Evolutionary conservation across 2,888 invertebrate genomes (phyloP).

Genomic region (Diarsia rubi): DNA sequence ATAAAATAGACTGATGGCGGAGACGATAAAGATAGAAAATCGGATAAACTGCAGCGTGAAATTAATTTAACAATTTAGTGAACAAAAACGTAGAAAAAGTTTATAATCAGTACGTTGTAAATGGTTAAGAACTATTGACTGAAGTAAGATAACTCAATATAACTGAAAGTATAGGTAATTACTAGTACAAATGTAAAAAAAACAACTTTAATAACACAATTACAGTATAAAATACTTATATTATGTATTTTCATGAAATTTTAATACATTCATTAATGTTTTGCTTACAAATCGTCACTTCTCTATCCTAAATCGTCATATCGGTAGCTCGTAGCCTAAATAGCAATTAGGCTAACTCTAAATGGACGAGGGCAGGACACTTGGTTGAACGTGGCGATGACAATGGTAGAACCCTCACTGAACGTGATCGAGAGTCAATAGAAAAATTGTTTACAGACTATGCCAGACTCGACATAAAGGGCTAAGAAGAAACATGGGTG

Average conservation of each 20-base stretch:
- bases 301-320: not conserved
- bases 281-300: not conserved
- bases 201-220: not conserved
- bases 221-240: no score
- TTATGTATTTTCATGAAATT: not conserved
- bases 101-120: not conserved
- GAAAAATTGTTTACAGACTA: not conserved
- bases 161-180: not conserved
- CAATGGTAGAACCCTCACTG: not conserved
- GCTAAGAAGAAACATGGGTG: no score
- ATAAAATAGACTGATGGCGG: constrained; percentile 4
- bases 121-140: not conserved
- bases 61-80: not conserved
- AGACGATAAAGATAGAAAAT: not conserved
- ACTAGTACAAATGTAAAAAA: no score
- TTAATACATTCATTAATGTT: not conserved
- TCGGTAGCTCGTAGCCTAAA: not conserved
- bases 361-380: not conserved
- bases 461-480: no score
- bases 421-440: not conserved
- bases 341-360: not conserved
- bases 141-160: not conserved
- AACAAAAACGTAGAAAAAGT: not conserved
- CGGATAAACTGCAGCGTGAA: not conserved
- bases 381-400: not conserved